Conservation (phyloP, 2,797 vertebrate species). For the Ara ararauna region DNA sequence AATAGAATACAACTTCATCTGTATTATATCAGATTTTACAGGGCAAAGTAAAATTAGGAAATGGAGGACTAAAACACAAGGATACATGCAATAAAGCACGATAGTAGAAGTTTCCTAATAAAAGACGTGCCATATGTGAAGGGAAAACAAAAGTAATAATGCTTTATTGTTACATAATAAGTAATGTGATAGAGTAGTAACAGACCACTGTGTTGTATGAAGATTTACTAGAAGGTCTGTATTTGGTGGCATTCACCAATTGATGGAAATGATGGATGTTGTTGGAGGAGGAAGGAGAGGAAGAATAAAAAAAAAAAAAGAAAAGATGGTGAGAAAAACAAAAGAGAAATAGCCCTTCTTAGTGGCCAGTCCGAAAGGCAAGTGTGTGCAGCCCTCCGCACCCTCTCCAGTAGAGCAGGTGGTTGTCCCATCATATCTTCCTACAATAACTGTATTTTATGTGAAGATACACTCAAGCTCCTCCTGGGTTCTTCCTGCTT, state of each 20-base stretch:
- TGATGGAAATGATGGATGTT: neutral
- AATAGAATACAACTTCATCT: neutral
- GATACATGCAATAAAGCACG: neutral
- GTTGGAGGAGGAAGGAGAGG: neutral
- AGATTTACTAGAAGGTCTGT: neutral
- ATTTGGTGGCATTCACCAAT: neutral
- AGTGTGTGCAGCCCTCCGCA: neutral
- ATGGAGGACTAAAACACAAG: neutral
- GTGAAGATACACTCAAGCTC: neutral
- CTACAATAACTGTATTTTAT: neutral
- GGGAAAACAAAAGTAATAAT: neutral
- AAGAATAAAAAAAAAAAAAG: neutral
- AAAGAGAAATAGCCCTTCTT: neutral
- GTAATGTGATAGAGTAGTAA: neutral
- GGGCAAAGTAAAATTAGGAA: neutral
- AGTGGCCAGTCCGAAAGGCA: neutral
- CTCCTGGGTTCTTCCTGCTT: neutral
- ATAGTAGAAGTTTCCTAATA: neutral
- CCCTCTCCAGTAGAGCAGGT: neutral
- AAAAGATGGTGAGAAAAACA: neutral
- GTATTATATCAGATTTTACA: neutral
- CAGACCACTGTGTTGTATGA: neutral
- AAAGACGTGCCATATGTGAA: neutral
- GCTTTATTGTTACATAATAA: neutral
- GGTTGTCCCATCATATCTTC: neutral